These are phyloP conservation scores for Sphaeridia pumilis DNA, from an alignment of 2,888 invertebrate species.

Conservation along the genomic window DNA sequence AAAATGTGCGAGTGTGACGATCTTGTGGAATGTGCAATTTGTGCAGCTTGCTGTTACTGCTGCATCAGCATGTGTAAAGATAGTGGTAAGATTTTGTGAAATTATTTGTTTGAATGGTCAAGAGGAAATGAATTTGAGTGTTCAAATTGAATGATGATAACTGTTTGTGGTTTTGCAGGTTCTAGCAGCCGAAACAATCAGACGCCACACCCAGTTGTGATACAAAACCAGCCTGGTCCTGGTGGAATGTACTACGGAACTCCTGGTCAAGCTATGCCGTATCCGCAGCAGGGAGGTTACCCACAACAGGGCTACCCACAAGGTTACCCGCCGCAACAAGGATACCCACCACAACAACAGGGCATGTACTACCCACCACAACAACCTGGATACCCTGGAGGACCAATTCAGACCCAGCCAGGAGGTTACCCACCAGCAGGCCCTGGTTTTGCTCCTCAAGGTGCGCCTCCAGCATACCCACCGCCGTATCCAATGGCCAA, in stretches of 20 bases:
- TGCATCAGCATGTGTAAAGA: slow-evolving; percentile 27
- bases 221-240: slow-evolving; percentile 15
- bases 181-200: slow-evolving; percentile 4
- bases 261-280: slow-evolving; percentile 1
- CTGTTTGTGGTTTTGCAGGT: background rate
- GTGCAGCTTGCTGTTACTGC: slow-evolving; percentile 30
- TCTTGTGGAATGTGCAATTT: slow-evolving; percentile 31
- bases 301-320: slow-evolving; percentile 24
- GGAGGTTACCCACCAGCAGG: slow-evolving; percentile 4
- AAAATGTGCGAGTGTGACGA: slow-evolving; percentile 34
- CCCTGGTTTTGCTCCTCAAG: slow-evolving; percentile 9
- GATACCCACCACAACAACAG: slow-evolving; percentile 15
- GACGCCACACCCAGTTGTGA: slow-evolving; percentile 12
- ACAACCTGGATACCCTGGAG: slow-evolving; percentile 8
- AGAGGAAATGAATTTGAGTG: background rate
- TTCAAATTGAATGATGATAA: background rate
- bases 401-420: slow-evolving; percentile 11
- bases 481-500: slow-evolving; percentile 15
- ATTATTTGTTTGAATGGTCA: background rate
- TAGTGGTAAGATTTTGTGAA: slow-evolving; percentile 12
- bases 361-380: slow-evolving; percentile 17
- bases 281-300: background rate
- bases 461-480: slow-evolving; percentile 9
- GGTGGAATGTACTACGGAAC: slow-evolving; percentile 14
- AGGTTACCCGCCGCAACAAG: slow-evolving; percentile 23